These are phyloP conservation scores for Amblyraja radiata DNA, from an alignment of 2,797 vertebrate genomes.

Conservation along the genomic window DNA sequence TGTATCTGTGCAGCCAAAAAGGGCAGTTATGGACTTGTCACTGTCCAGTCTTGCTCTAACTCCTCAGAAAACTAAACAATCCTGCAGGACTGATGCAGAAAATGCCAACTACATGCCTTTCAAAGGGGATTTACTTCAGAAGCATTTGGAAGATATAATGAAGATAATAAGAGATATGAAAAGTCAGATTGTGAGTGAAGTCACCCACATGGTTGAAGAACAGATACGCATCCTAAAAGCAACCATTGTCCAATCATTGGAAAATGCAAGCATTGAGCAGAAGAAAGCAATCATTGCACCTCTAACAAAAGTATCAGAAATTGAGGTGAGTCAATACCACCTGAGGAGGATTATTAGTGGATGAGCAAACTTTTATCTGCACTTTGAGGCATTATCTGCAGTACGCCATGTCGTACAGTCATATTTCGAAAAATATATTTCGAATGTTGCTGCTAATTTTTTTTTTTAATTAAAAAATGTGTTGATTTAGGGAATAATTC, in stretches of 20 bases:
- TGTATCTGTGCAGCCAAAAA: background rate
- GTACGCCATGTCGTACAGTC: too few species aligned
- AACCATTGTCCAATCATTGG: conserved; percentile 26
- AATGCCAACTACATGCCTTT: conserved; percentile 7
- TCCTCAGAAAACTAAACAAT: conserved; percentile 6
- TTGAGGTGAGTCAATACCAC: background rate
- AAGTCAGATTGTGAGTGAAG: conserved; percentile 14
- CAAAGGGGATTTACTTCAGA: conserved; percentile 8
- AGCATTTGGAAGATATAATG: background rate
- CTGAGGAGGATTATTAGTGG: background rate
- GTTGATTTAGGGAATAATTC: background rate
- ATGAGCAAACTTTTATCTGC: background rate
- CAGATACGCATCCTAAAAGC: background rate
- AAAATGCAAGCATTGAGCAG: background rate
- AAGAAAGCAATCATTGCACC: background rate
- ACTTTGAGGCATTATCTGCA: background rate
- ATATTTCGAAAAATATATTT: background rate
- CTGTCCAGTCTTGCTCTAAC: conserved; percentile 3
- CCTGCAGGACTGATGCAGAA: background rate
- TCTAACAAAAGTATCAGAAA: background rate
- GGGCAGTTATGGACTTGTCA: background rate
- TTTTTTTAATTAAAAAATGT: background rate
- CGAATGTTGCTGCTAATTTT: background rate
- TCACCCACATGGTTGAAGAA: background rate
- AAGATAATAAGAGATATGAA: background rate